phyloP scores from a whole-genome alignment of 1,140 invertebrate species.

The Lepidotrigona ventralis region DNA sequence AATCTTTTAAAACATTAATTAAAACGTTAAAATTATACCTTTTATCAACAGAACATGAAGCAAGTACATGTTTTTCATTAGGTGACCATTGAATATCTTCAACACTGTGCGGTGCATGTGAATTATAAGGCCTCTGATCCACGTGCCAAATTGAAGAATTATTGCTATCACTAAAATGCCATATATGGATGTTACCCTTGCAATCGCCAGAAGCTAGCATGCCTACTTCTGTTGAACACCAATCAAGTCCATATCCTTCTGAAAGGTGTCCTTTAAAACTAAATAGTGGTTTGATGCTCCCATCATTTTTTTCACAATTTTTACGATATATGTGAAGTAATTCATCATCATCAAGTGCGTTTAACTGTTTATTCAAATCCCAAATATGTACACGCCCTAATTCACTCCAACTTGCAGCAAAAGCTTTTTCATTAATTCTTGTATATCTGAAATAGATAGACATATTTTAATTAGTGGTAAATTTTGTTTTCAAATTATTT shows the following conservation, averaged over 20 bases:
- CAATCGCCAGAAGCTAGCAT: constrained; percentile 94
- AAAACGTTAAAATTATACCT: constrained; percentile 81
- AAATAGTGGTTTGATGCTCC: constrained; percentile 86
- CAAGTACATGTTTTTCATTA: constrained; percentile 95
- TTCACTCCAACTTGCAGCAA: constrained; percentile 97
- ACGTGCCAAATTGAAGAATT: constrained; percentile 89
- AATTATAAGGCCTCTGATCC: constrained; percentile 92
- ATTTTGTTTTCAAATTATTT: not conserved
- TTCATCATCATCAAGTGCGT: constrained; percentile 87
- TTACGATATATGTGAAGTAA: constrained; percentile 83
- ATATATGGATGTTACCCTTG: constrained; percentile 95
- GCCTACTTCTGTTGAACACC: constrained; percentile 90
- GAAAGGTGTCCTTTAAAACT: constrained; percentile 94
- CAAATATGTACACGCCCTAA: constrained; percentile 94
- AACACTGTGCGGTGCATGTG: constrained; percentile 92
- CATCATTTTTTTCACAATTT: constrained; percentile 80
- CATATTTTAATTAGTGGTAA: not conserved
- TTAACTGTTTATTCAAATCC: constrained; percentile 91
- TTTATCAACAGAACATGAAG: constrained; percentile 97
- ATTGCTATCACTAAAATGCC: constrained; percentile 86
- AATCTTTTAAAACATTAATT: not conserved
- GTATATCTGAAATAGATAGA: constrained; percentile 59
- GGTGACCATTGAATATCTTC: constrained; percentile 99
- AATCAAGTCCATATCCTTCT: constrained; percentile 97
- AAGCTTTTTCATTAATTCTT: constrained; percentile 76